Evolutionary conservation across 2,888 invertebrate genomes (phyloP).

Genomic region (Oxystoma pomonae): DNA sequence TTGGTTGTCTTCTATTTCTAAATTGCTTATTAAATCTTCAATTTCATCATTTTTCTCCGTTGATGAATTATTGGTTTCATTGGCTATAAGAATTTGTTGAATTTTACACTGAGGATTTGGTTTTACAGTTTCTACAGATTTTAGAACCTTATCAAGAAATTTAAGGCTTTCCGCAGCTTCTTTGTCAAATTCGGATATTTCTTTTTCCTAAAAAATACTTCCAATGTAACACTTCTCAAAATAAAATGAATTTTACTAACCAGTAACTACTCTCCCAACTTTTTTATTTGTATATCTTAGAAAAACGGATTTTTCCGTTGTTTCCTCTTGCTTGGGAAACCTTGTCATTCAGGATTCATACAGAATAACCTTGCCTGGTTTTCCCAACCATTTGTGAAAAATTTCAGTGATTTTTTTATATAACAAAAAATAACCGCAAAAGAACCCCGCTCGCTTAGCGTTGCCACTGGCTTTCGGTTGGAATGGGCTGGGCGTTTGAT

Average conservation of each 20-base stretch:
- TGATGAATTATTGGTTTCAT: not conserved
- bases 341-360: too few relatives aligned
- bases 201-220: conserved; percentile 9
- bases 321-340: too few relatives aligned
- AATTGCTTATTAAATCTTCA: conserved; percentile 1
- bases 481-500: too few relatives aligned
- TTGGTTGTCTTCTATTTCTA: not conserved
- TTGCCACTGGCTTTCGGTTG: too few relatives aligned
- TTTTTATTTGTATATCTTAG: too few relatives aligned
- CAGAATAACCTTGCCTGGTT: too few relatives aligned
- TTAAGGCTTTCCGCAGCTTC: conserved; percentile 7
- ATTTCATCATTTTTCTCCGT: not conserved
- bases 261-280: too few relatives aligned
- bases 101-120: not conserved
- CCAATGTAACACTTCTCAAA: not conserved
- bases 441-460: too few relatives aligned
- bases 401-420: too few relatives aligned
- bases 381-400: too few relatives aligned
- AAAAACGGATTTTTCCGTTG: not conserved
- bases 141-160: not conserved
- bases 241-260: not conserved
- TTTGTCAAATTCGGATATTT: conserved; percentile 12
- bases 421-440: too few relatives aligned
- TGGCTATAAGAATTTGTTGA: not conserved
- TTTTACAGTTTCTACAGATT: not conserved